Percentiles rank a stretch among this genome's conserved stretches.
phyloP scores from a whole-genome alignment of 2,113 vertebrate species.

The Heterotis niloticus region DNA sequence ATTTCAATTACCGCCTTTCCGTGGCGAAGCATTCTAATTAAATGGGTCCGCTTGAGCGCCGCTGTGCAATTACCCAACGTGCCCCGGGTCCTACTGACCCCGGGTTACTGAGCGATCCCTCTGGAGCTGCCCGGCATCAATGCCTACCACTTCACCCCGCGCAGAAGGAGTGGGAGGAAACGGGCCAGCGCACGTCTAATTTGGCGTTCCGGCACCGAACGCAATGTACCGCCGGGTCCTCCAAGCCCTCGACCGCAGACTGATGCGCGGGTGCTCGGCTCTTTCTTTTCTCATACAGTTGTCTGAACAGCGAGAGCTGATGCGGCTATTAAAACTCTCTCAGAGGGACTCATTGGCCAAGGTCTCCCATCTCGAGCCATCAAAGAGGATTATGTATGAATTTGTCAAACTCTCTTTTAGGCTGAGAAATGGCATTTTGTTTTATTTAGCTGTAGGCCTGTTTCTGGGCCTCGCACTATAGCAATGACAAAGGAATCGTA shows the following conservation, averaged over 20 bases:
- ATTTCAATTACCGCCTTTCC: not conserved
- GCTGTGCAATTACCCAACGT: conserved; percentile 1
- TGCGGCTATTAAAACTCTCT: not conserved
- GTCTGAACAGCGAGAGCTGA: not conserved
- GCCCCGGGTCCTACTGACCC: not conserved
- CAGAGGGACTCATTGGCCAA: not conserved
- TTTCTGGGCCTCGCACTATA: not conserved
- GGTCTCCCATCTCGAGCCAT: conserved; percentile 8
- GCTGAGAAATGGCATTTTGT: not conserved
- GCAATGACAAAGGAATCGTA: not conserved
- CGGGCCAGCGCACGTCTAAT: not conserved
- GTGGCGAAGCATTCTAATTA: conserved; percentile 14
- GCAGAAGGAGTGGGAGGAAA: not conserved
- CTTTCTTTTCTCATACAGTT: not conserved
- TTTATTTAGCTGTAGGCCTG: not conserved
- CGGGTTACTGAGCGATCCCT: not conserved
- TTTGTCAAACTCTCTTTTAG: conserved; percentile 16
- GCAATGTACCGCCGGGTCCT: not conserved
- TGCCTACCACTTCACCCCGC: not conserved
- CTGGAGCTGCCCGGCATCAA: not conserved
- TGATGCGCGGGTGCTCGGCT: not conserved
- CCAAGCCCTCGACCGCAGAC: not conserved
- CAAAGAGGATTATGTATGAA: conserved; percentile 16
- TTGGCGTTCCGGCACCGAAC: not conserved
- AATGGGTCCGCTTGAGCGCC: conserved; percentile 17